A percentile compares a stretch with the other conserved stretches of the same genome.
Evolutionary conservation across 2,113 vertebrate genomes (phyloP).

Genomic region (Vidua macroura): DNA sequence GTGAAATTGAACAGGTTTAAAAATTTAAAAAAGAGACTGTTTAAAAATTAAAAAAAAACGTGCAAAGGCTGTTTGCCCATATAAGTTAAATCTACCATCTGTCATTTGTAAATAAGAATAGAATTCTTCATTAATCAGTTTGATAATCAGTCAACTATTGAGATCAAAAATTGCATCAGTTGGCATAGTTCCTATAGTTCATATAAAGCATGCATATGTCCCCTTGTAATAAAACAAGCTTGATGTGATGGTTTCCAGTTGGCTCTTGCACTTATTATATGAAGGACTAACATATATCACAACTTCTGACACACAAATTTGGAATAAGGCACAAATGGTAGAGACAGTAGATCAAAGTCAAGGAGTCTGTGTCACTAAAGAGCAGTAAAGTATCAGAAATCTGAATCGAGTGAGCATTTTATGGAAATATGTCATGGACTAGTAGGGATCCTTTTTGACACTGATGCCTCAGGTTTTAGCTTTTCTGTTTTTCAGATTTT

Average conservation of each 20-base stretch:
- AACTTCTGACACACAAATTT: conserved; percentile 53
- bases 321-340: conserved; percentile 38
- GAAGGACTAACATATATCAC: conserved; percentile 60
- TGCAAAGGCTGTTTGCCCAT: not conserved
- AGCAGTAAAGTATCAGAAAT: conserved; percentile 31
- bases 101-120: not conserved
- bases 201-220: conserved; percentile 40
- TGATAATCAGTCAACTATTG: conserved; percentile 2
- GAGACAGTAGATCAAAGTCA: conserved; percentile 26
- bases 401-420: not conserved
- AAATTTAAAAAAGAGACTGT: not conserved
- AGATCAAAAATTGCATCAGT: conserved; percentile 37
- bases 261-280: conserved; percentile 60
- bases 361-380: not conserved
- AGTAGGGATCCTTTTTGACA: not conserved
- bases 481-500: not conserved
- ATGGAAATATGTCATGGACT: not conserved
- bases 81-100: conserved; percentile 2
- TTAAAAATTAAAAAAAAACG: not conserved
- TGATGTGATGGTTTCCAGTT: conserved; percentile 55
- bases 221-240: conserved; percentile 51
- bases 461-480: not conserved
- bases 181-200: conserved; percentile 20
- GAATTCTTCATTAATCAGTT: conserved; percentile 32
- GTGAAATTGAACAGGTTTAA: not conserved